Conservation (phyloP, 2,113 vertebrate genomes). For the Podarcis muralis region DNA sequence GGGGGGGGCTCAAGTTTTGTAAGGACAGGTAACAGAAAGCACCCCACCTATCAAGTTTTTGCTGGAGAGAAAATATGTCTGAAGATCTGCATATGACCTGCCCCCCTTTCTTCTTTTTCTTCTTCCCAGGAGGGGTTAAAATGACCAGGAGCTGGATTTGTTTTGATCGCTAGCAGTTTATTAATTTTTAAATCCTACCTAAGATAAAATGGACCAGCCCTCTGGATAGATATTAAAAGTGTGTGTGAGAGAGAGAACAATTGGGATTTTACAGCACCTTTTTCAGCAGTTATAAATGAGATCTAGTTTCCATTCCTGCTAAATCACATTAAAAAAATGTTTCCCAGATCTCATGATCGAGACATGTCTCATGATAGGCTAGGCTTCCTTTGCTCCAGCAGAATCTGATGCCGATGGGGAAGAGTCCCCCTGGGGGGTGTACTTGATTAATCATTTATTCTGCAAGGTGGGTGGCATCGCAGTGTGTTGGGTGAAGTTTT, state of each 20-base stretch:
- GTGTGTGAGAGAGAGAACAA: background rate
- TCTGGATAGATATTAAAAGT: background rate
- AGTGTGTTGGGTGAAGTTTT: background rate
- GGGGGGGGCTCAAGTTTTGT: background rate
- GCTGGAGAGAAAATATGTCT: background rate
- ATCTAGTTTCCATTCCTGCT: background rate
- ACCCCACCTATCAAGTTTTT: background rate
- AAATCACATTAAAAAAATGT: background rate
- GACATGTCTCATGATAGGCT: background rate
- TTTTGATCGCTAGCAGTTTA: background rate
- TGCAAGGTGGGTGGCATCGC: background rate
- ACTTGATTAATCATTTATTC: background rate
- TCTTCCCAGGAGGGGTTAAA: background rate
- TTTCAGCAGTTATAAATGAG: background rate
- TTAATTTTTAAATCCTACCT: background rate
- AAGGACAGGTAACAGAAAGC: background rate
- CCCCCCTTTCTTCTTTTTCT: background rate
- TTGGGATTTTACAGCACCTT: background rate
- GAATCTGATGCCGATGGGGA: background rate
- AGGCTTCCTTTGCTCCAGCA: background rate
- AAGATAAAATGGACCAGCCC: background rate
- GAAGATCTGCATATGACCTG: background rate
- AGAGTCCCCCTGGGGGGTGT: background rate
- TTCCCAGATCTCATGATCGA: background rate
- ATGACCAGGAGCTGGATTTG: conserved; percentile 31